Evolutionary conservation across 2,797 vertebrate species (phyloP).

Genomic region (Neosalanx taihuensis): DNA sequence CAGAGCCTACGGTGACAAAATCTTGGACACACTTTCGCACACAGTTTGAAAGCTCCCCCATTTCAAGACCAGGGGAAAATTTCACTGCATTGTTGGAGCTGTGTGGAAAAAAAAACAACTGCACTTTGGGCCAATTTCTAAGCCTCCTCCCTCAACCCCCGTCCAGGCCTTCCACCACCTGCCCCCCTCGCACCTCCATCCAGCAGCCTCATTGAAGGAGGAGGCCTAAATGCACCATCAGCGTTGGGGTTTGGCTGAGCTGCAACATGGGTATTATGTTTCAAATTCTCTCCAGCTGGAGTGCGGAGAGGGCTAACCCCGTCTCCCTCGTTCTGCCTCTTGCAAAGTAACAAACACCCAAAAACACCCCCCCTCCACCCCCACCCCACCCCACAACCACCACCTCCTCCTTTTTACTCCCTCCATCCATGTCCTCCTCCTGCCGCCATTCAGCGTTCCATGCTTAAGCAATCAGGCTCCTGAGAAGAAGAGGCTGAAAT

Average conservation of each 20-base stretch:
- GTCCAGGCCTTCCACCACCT: conserved; percentile 19
- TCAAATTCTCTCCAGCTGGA: conserved; percentile 72
- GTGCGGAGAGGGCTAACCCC: conserved; percentile 42
- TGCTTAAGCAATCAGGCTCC: conserved; percentile 58
- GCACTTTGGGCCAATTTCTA: conserved; percentile 65
- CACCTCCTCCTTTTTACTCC: conserved; percentile 30
- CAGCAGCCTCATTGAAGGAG: conserved; percentile 49
- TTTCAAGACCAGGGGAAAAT: conserved; percentile 68
- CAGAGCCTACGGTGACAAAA: conserved; percentile 56
- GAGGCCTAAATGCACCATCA: conserved; percentile 60
- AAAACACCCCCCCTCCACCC: conserved; percentile 11
- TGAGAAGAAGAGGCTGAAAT: conserved; percentile 52
- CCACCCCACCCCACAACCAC: conserved; percentile 24
- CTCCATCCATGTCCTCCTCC: conserved; percentile 3
- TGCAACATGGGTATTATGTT: conserved; percentile 67
- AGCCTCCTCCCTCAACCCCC: conserved; percentile 29
- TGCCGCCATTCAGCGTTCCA: conserved; percentile 36
- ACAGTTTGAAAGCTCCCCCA: conserved; percentile 67
- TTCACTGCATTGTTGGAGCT: conserved; percentile 63
- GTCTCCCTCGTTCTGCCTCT: conserved; percentile 46
- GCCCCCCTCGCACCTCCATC: conserved; percentile 47
- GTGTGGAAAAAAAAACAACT: conserved; percentile 46
- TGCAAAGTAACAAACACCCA: conserved; percentile 36
- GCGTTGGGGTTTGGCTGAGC: conserved; percentile 61
- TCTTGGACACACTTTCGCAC: conserved; percentile 71